A percentile compares a stretch with the other conserved stretches of the same genome.
Evolutionary conservation across 2,888 invertebrate genomes (phyloP).

Genomic region (Diploptera punctata): DNA sequence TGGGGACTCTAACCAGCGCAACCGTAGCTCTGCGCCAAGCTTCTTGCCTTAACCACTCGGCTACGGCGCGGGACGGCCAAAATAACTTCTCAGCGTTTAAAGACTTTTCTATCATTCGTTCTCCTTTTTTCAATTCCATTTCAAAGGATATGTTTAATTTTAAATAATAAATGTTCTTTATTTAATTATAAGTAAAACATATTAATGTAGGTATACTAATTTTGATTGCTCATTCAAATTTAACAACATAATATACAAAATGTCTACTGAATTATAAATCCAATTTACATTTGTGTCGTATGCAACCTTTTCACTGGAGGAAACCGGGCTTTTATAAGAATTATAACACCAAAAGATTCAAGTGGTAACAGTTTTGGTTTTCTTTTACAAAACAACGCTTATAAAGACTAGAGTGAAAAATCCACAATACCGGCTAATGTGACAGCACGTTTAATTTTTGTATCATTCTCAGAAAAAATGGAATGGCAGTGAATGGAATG

Average conservation of each 20-base stretch:
- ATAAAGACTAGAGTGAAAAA: constrained; percentile 16
- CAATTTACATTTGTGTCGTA: background rate
- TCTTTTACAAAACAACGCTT: constrained; percentile 10
- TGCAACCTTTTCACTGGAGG: constrained; percentile 11
- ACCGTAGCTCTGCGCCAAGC: too few relatives aligned
- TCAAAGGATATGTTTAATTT: too few relatives aligned
- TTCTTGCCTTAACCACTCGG: too few relatives aligned
- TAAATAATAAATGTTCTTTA: too few relatives aligned
- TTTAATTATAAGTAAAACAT: too few relatives aligned
- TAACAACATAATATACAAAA: background rate
- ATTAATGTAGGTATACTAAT: too few relatives aligned
- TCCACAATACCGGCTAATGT: background rate
- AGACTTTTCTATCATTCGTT: too few relatives aligned
- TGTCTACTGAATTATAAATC: too few relatives aligned
- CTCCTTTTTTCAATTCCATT: too few relatives aligned
- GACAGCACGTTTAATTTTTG: background rate
- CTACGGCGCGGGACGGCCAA: too few relatives aligned
- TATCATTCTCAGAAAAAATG: background rate
- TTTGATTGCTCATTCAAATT: background rate
- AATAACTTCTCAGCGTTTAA: too few relatives aligned
- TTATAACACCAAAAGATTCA: background rate
- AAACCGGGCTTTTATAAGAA: background rate
- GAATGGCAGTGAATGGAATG: constrained; percentile 23
- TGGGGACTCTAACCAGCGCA: too few relatives aligned
- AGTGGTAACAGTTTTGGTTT: constrained; percentile 5